phyloP scores from a whole-genome alignment of 1,140 invertebrate species.

The Dendroctonus valens region DNA sequence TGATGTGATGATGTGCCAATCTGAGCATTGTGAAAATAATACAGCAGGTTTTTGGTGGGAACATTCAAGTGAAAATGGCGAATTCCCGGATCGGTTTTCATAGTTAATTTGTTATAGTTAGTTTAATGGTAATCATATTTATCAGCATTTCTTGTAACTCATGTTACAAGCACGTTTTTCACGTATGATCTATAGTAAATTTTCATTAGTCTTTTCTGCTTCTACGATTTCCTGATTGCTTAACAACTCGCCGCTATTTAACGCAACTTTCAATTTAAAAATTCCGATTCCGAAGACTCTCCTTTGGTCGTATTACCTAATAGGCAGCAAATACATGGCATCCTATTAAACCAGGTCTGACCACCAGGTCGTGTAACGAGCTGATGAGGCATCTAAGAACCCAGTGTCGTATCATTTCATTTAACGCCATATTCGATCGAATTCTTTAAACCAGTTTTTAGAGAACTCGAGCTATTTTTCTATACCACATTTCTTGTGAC shows the following conservation, averaged over 20 bases:
- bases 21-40: too few species aligned
- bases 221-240: conserved; percentile 20
- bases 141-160: too few species aligned
- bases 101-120: too few species aligned
- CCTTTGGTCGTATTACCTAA: conserved; percentile 28
- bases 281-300: conserved; percentile 6
- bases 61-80: too few species aligned
- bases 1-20: too few species aligned
- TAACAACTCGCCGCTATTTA: conserved; percentile 21
- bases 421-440: not conserved
- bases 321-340: conserved; percentile 26
- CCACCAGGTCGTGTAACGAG: conserved; percentile 28
- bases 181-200: conserved; percentile 2
- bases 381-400: conserved; percentile 23
- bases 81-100: too few species aligned
- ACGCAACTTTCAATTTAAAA: conserved; percentile 26
- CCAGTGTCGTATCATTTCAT: conserved; percentile 15
- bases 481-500: too few species aligned
- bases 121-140: too few species aligned
- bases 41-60: too few species aligned
- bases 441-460: not conserved
- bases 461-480: too few species aligned
- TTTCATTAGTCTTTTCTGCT: conserved; percentile 9
- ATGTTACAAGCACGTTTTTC: too few species aligned
- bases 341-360: conserved; percentile 26